A percentile compares a stretch with the other conserved stretches of the same genome.
Conservation (phyloP, 2,797 vertebrate genomes). For the Garrulus glandarius region DNA sequence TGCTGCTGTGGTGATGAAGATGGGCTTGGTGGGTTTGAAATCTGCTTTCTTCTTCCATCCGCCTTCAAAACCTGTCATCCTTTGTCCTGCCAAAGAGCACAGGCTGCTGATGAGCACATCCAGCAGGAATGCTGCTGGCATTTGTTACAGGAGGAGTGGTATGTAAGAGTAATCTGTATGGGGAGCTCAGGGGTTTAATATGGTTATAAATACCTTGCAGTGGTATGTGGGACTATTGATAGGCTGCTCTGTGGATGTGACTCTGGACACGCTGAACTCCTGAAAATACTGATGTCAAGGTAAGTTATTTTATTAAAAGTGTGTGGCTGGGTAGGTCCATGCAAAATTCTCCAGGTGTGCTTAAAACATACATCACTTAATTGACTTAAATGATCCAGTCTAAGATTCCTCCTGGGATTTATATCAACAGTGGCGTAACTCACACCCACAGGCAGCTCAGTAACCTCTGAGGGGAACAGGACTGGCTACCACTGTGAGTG, state of each 20-base stretch:
- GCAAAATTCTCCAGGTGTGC: neutral
- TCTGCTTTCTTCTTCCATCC: neutral
- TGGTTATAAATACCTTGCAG: neutral
- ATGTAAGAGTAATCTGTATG: accelerated
- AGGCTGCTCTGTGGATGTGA: neutral
- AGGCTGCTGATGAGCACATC: neutral
- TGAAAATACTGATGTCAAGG: neutral
- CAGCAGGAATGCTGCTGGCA: neutral
- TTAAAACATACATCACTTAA: neutral
- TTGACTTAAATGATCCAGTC: accelerated
- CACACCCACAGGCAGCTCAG: neutral
- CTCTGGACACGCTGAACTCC: neutral
- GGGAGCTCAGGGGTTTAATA: neutral
- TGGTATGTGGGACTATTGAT: neutral
- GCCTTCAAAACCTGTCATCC: neutral
- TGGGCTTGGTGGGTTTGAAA: neutral
- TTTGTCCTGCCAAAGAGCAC: neutral
- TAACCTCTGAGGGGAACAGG: neutral
- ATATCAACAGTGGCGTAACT: accelerated
- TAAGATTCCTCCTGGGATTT: accelerated
- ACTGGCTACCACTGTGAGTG: neutral
- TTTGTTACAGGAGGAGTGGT: neutral
- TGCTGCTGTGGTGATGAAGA: neutral
- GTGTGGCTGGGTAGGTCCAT: neutral
- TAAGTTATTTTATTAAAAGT: neutral